phyloP scores from a whole-genome alignment of 2,888 invertebrate genomes.

The Sylvicola cinctus region DNA sequence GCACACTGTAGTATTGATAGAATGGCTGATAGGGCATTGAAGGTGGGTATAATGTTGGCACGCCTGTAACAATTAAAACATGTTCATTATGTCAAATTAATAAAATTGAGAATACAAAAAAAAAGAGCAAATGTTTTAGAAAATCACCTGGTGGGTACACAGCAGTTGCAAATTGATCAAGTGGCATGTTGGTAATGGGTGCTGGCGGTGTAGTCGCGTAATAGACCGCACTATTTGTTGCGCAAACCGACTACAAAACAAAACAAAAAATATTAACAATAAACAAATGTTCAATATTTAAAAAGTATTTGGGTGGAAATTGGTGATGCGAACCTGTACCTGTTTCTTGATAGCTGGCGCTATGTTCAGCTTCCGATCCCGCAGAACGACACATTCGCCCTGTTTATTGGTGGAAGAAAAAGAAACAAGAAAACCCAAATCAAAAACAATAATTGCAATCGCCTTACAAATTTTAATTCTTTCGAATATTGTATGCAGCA shows the following conservation, averaged over 20 bases:
- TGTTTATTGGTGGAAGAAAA: conserved; percentile 17
- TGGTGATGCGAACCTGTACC: conserved; percentile 19
- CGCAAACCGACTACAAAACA: conserved; percentile 22
- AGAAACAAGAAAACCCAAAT: conserved; percentile 5
- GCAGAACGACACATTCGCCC: conserved; percentile 55
- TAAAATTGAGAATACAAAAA: background rate
- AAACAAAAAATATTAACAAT: conserved; percentile 2
- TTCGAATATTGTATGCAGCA: too few relatives aligned
- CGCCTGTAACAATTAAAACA: conserved; percentile 16
- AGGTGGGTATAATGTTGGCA: conserved; percentile 28
- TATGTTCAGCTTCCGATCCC: conserved; percentile 65
- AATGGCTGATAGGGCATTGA: conserved; percentile 29
- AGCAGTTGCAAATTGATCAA: conserved; percentile 27
- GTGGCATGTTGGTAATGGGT: conserved; percentile 26
- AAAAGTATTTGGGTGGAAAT: background rate
- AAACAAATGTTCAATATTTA: background rate
- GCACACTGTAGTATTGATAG: conserved; percentile 28
- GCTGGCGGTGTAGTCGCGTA: conserved; percentile 27
- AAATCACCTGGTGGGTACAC: conserved; percentile 25
- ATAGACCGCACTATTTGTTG: conserved; percentile 27
- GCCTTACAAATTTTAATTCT: too few relatives aligned
- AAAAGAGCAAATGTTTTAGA: background rate
- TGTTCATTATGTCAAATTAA: too few relatives aligned
- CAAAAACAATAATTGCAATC: background rate
- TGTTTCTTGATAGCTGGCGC: conserved; percentile 76